phyloP scores from a whole-genome alignment of 2,113 vertebrate species.

The Takifugu bimaculatus region DNA sequence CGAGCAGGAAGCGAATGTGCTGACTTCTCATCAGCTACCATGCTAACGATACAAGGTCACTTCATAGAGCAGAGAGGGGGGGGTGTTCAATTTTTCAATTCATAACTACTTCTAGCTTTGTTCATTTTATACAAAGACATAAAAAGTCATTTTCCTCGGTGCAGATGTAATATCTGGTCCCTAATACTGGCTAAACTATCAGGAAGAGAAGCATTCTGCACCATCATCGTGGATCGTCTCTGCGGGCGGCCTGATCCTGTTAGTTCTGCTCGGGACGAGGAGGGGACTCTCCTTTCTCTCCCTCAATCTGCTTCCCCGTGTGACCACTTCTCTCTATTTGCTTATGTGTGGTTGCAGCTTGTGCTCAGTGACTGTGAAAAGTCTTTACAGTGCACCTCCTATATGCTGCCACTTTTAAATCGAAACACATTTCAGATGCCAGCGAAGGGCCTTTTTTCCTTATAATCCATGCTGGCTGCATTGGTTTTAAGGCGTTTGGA shows the following conservation, averaged over 20 bases:
- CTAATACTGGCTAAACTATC: constrained; percentile 20
- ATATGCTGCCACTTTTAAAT: constrained; percentile 6
- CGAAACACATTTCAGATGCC: constrained; percentile 3
- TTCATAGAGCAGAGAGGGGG: too few relatives aligned
- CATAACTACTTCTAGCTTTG: too few relatives aligned
- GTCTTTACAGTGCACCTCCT: constrained; percentile 1
- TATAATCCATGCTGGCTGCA: neutral
- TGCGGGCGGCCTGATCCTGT: constrained; percentile 52
- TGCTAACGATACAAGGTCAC: too few relatives aligned
- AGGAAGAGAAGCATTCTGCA: constrained; percentile 29
- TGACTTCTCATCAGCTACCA: too few relatives aligned
- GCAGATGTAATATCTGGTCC: constrained; percentile 24
- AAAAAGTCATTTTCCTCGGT: constrained; percentile 49
- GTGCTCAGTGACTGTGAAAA: constrained; percentile 5
- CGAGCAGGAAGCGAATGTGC: too few relatives aligned
- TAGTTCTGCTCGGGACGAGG: constrained; percentile 51
- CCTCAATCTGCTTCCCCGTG: constrained; percentile 9
- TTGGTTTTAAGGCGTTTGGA: neutral
- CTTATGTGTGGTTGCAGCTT: constrained; percentile 5
- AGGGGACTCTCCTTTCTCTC: constrained; percentile 6
- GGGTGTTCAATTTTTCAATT: too few relatives aligned
- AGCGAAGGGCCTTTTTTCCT: neutral
- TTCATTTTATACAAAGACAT: too few relatives aligned
- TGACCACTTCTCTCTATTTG: constrained; percentile 11
- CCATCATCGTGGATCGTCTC: constrained; percentile 34